These are phyloP conservation scores for Eudyptes chrysolophus DNA, from an alignment of 2,113 vertebrate genomes.

Conservation along the genomic window DNA sequence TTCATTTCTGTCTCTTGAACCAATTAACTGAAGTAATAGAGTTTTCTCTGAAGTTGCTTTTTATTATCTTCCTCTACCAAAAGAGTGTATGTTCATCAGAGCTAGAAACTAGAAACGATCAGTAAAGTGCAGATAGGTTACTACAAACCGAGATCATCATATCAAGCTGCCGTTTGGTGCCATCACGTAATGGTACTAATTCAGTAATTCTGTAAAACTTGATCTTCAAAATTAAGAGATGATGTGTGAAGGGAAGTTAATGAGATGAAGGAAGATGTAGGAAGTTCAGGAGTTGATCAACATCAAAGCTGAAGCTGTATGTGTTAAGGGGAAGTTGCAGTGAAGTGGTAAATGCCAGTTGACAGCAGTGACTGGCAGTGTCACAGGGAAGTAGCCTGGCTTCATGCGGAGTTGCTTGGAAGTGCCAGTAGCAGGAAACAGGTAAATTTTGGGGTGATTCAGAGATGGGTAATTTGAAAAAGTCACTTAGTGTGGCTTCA, in stretches of 20 bases:
- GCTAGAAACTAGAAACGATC: neutral
- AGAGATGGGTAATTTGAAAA: neutral
- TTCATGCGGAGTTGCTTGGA: neutral
- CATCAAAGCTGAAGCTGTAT: fast-evolving
- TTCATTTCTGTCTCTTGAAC: slow-evolving; percentile 37
- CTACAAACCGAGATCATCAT: neutral
- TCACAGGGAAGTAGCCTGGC: neutral
- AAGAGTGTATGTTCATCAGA: neutral
- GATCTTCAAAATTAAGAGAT: neutral
- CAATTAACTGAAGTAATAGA: slow-evolving; percentile 33
- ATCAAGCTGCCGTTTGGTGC: neutral
- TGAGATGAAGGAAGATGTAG: neutral
- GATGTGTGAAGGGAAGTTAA: slow-evolving; percentile 1
- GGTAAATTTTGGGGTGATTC: neutral
- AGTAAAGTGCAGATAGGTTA: neutral
- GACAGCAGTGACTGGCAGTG: too few relatives aligned
- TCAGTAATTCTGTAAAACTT: neutral
- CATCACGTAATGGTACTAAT: neutral
- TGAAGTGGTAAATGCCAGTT: neutral
- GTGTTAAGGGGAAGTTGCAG: neutral
- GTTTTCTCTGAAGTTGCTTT: slow-evolving; percentile 3
- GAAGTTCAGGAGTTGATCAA: neutral
- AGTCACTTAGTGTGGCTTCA: neutral
- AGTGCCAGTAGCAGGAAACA: neutral
- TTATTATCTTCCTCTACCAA: neutral